Percentiles rank a stretch among this genome's conserved stretches.
Evolutionary conservation across 2,888 invertebrate genomes (phyloP).

Genomic region (Melinaea menophilus): DNA sequence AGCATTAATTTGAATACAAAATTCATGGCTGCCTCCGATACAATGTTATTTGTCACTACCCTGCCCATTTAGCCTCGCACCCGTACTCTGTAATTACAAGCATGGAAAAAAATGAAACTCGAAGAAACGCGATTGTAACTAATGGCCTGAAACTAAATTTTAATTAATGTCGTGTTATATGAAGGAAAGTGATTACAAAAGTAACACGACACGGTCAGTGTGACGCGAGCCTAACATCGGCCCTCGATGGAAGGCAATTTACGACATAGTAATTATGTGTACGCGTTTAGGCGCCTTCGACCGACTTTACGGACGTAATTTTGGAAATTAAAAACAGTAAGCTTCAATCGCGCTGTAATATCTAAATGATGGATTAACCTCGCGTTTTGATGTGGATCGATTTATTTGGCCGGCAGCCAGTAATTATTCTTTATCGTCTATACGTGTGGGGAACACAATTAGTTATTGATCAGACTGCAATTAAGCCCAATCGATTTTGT

Average conservation of each 20-base stretch:
- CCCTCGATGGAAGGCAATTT: slow-evolving; percentile 67
- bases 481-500: slow-evolving; percentile 77
- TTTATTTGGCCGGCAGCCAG: slow-evolving; percentile 76
- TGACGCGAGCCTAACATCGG: slow-evolving; percentile 43
- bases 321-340: slow-evolving; percentile 77
- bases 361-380: slow-evolving; percentile 78
- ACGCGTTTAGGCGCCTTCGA: slow-evolving; percentile 64
- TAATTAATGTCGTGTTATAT: slow-evolving; percentile 78
- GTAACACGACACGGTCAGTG: slow-evolving; percentile 70
- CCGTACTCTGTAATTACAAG: slow-evolving; percentile 71
- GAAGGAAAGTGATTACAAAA: slow-evolving; percentile 76
- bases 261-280: slow-evolving; percentile 71
- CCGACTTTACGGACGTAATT: slow-evolving; percentile 63
- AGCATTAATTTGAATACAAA: slow-evolving; percentile 75
- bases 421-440: slow-evolving; percentile 75
- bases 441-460: slow-evolving; percentile 76
- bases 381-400: slow-evolving; percentile 75
- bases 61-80: slow-evolving; percentile 72
- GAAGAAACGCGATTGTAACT: slow-evolving; percentile 75
- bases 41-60: slow-evolving; percentile 75
- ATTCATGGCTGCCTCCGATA: slow-evolving; percentile 71
- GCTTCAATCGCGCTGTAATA: slow-evolving; percentile 74
- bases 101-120: slow-evolving; percentile 67
- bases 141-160: slow-evolving; percentile 78
- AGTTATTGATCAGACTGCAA: slow-evolving; percentile 77